Conservation (phyloP, 2,888 invertebrate genomes). For the Drosophila kambysellisi region DNA sequence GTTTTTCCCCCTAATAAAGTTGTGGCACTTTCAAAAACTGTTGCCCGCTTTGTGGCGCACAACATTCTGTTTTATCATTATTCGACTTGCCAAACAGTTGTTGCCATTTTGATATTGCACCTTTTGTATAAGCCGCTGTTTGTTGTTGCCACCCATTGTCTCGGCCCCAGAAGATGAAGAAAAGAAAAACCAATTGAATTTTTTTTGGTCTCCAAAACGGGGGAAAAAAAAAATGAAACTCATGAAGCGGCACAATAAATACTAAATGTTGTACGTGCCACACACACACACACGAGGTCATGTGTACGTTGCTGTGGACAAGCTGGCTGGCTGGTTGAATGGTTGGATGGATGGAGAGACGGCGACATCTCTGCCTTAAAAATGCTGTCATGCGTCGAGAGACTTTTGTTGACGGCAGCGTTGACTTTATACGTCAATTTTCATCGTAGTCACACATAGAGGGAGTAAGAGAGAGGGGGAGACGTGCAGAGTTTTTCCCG, state of each 20-base stretch:
- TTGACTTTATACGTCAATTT: constrained; percentile 80
- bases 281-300: constrained; percentile 53
- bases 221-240: constrained; percentile 39
- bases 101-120: constrained; percentile 47
- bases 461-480: neutral
- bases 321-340: constrained; percentile 7
- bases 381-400: constrained; percentile 66
- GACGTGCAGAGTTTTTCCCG: constrained; percentile 54
- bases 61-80: constrained; percentile 21
- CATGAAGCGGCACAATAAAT: constrained; percentile 66
- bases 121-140: constrained; percentile 6
- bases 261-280: constrained; percentile 77
- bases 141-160: constrained; percentile 22
- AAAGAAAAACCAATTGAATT: constrained; percentile 66
- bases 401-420: constrained; percentile 65
- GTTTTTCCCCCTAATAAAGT: constrained; percentile 12
- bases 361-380: constrained; percentile 52
- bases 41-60: constrained; percentile 49
- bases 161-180: constrained; percentile 6
- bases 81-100: constrained; percentile 24
- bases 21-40: constrained; percentile 21
- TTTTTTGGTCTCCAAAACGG: constrained; percentile 30
- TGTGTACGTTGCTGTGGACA: constrained; percentile 20
- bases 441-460: constrained; percentile 35
- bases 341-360: constrained; percentile 15